Evolutionary conservation across 2,113 vertebrate genomes (phyloP).

Genomic region (Scophthalmus maximus): DNA sequence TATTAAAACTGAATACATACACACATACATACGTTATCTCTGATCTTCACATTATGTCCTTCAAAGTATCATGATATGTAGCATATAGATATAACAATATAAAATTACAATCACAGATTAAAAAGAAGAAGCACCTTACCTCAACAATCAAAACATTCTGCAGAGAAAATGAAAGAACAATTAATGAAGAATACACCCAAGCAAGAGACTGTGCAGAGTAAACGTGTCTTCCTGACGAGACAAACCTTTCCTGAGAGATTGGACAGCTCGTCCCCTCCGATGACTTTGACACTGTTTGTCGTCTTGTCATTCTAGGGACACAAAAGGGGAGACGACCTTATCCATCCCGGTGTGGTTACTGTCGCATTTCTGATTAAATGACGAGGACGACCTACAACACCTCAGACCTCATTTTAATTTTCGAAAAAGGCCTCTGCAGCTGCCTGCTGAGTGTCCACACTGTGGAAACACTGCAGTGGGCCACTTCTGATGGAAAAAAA

Average conservation of each 20-base stretch:
- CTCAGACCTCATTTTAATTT: not conserved
- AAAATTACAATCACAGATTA: no score
- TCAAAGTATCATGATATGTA: no score
- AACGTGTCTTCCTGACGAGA: conserved; percentile 5
- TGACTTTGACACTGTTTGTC: conserved; percentile 82
- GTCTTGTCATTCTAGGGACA: conserved; percentile 83
- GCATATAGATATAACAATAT: no score
- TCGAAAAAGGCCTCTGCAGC: conserved; percentile 1
- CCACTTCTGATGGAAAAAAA: conserved; percentile 2
- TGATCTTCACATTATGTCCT: no score
- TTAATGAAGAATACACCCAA: not conserved
- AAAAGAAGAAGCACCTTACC: conserved; percentile 74
- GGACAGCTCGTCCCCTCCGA: conserved; percentile 85
- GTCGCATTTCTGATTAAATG: not conserved
- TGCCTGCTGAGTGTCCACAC: not conserved
- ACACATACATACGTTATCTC: no score
- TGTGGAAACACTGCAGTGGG: not conserved
- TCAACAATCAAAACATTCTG: conserved; percentile 92
- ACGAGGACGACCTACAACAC: not conserved
- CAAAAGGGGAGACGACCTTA: conserved; percentile 7
- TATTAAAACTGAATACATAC: no score
- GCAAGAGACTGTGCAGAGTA: not conserved
- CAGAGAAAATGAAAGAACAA: conserved; percentile 12
- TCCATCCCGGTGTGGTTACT: not conserved
- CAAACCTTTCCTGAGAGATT: conserved; percentile 84